Base-by-base conservation (phyloP, 1,140 invertebrate genomes). In the Probaryconus sp. region DNA sequence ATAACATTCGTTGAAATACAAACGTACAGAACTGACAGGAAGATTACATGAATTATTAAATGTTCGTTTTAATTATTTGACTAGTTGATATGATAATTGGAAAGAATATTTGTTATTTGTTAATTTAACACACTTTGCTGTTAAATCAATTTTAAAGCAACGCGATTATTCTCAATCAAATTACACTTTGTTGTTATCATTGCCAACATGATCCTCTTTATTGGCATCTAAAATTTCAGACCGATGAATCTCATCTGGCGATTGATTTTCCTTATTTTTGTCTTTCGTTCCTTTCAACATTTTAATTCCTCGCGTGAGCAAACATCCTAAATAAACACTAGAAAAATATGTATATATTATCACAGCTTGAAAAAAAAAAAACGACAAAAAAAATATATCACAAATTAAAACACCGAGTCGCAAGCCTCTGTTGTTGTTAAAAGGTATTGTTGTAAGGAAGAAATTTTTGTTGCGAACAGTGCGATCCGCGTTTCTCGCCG, bases 161-260 rank as follows among this genome's bases (percentile, higher is more conserved):
- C n/a, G n/a, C n/a, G n/a, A n/a, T n/a, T n/a, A n/a, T n/a, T n/a
- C n/a, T n/a, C n/a, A n/a, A 16, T 5, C 11, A 9, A 55, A 38
- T 81, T 84, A 80, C 81, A 81, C 75, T 70, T 81, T 80, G 31
- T 77, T 65, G n/a, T n/a, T n/a, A n/a, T n/a, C n/a, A n/a, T n/a
- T n/a, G n/a, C n/a, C n/a, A 3, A 45, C 31, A 50, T 61, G 47
- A 24, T 65, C 43, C 30, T n/a, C n/a, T n/a, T 55, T 43, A 38
- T 40, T 37, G 16, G 61, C 55, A 11, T 76, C 65, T 10, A 18
- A 43, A 24, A 50, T 16, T 13, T 70, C 58, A 38, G 35, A 10
- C 16, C 30, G 20, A 20, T 65, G n/a, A n/a, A n/a, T 71, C 42
- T 43, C 11, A 3, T 50, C 64, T 33, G 78, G 77, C 31, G 63